A percentile compares a stretch with the other conserved stretches of the same genome.
Conservation (phyloP, 2,113 vertebrate species). For the Toxotes jaculatrix region DNA sequence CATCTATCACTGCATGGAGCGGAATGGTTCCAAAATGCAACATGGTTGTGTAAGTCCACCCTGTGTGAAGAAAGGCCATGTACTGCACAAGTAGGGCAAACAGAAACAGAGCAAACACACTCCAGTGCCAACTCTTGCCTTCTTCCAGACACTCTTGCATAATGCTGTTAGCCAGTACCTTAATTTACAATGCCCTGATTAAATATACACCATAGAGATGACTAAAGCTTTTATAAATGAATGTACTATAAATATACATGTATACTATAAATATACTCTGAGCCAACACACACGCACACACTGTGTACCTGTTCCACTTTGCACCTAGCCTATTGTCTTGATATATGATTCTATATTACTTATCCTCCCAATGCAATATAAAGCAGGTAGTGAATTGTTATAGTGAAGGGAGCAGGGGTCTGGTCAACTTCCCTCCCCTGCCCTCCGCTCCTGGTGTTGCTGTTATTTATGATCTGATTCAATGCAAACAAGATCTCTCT, state of each 20-base stretch:
- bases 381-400: slow-evolving; percentile 5
- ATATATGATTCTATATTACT: slow-evolving; percentile 45
- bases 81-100: slow-evolving; percentile 75
- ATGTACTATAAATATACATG: slow-evolving; percentile 34
- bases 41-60: slow-evolving; percentile 60
- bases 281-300: neutral
- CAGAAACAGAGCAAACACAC: slow-evolving; percentile 70
- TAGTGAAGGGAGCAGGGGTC: neutral
- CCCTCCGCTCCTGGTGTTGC: neutral
- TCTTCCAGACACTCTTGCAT: slow-evolving; percentile 73
- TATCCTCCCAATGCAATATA: slow-evolving; percentile 27
- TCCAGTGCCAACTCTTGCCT: slow-evolving; percentile 65
- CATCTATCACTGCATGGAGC: slow-evolving; percentile 55
- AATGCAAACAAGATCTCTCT: neutral
- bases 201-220: slow-evolving; percentile 47
- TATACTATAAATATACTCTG: slow-evolving; percentile 19
- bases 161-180: slow-evolving; percentile 59
- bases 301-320: slow-evolving; percentile 19
- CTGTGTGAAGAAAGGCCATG: slow-evolving; percentile 65
- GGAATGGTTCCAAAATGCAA: slow-evolving; percentile 46
- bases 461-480: slow-evolving; percentile 23
- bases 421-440: neutral
- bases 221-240: slow-evolving; percentile 32
- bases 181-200: slow-evolving; percentile 59
- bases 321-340: slow-evolving; percentile 16